Conservation (phyloP, 2,888 invertebrate genomes). For the Cotesia congregata region DNA sequence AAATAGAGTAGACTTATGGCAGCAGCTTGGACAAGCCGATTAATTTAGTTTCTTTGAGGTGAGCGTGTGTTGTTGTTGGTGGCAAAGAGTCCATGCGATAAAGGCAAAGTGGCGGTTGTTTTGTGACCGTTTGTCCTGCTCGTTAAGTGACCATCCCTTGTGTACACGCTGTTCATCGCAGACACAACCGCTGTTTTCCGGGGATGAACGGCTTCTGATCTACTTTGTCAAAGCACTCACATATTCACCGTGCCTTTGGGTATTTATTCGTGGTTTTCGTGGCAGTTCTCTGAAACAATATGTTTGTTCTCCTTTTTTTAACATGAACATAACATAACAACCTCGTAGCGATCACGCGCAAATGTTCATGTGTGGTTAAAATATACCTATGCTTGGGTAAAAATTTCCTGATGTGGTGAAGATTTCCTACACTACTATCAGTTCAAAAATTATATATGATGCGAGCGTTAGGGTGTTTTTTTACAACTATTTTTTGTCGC, state of each 20-base stretch:
- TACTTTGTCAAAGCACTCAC: slow-evolving; percentile 14
- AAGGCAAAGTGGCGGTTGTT: slow-evolving; percentile 1
- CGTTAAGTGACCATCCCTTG: neutral
- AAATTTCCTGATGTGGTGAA: too few relatives aligned
- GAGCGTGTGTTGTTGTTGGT: neutral
- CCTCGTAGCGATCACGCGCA: neutral
- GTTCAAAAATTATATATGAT: too few relatives aligned
- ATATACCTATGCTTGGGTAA: too few relatives aligned
- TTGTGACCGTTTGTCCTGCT: neutral
- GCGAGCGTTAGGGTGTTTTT: too few relatives aligned
- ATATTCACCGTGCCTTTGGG: neutral
- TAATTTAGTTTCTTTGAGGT: slow-evolving; percentile 35
- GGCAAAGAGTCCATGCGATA: neutral
- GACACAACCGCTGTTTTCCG: slow-evolving; percentile 12
- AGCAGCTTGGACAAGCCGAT: slow-evolving; percentile 35
- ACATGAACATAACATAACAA: neutral
- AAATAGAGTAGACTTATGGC: neutral
- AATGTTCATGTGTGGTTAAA: neutral
- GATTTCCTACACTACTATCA: too few relatives aligned
- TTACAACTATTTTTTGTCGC: too few relatives aligned
- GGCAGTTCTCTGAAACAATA: neutral
- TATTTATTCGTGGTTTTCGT: slow-evolving; percentile 18
- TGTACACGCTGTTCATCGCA: neutral
- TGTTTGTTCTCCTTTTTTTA: neutral
- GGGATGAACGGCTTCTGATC: slow-evolving; percentile 5